Conservation (phyloP, 2,113 vertebrate genomes). For the Tichodroma muraria region DNA sequence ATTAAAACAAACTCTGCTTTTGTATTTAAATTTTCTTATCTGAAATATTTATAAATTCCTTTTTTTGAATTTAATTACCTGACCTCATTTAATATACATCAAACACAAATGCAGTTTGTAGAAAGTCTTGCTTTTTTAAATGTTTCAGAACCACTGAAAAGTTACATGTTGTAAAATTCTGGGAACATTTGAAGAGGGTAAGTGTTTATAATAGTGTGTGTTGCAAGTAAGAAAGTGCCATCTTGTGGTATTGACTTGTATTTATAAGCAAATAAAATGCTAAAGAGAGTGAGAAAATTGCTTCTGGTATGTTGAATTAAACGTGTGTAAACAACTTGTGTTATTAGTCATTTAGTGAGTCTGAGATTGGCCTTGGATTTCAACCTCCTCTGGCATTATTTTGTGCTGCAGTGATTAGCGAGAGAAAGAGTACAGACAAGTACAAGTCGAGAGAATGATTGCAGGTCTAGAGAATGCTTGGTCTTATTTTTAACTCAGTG, state of each 20-base stretch:
- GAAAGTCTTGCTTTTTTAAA: conserved; percentile 76
- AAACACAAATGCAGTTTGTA: conserved; percentile 69
- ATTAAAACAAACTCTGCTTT: conserved; percentile 73
- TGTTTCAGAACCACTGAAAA: conserved; percentile 64
- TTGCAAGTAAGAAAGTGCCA: conserved; percentile 77
- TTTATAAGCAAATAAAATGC: conserved; percentile 79
- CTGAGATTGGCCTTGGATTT: neutral
- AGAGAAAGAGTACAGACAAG: neutral
- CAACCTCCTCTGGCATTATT: neutral
- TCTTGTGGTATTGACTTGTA: conserved; percentile 81
- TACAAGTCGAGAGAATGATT: neutral
- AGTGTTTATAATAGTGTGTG: conserved; percentile 70
- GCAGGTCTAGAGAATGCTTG: neutral
- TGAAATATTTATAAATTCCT: conserved; percentile 78
- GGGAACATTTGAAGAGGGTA: conserved; percentile 70
- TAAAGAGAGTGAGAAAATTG: conserved; percentile 65
- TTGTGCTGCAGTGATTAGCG: neutral
- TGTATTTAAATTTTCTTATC: conserved; percentile 83
- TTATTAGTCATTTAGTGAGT: neutral
- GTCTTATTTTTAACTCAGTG: neutral
- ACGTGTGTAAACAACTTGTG: conserved; percentile 3
- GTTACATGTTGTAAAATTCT: conserved; percentile 53
- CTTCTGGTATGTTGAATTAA: conserved; percentile 40
- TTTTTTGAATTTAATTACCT: conserved; percentile 76
- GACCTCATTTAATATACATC: conserved; percentile 76